Conservation (phyloP, 2,888 invertebrate genomes). For the Chrysotoxum bicinctum region DNA sequence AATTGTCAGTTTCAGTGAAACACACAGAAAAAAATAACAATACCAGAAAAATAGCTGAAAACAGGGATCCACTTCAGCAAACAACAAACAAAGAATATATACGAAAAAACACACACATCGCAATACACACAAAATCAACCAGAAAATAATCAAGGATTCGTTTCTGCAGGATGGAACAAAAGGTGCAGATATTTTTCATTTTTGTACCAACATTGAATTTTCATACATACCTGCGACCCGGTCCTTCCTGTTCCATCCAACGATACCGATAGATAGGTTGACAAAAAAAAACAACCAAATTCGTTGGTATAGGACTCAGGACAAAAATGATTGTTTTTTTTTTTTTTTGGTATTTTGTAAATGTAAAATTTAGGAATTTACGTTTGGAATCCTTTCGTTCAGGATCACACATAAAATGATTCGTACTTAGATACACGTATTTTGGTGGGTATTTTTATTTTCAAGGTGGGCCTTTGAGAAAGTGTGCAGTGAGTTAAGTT, state of each 20-base stretch:
- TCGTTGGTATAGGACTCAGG: neutral
- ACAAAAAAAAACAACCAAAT: neutral
- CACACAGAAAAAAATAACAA: neutral
- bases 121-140: neutral
- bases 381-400: constrained; percentile 7
- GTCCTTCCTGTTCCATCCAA: neutral
- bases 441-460: neutral
- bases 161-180: neutral
- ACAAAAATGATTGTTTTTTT: neutral
- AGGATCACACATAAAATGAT: neutral
- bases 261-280: neutral
- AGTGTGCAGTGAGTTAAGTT: neutral
- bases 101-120: neutral
- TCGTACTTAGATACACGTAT: neutral
- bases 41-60: constrained; percentile 3
- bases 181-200: constrained; percentile 18
- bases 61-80: neutral
- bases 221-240: neutral
- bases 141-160: constrained; percentile 9
- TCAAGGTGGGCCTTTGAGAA: neutral
- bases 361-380: neutral
- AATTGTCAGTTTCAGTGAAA: constrained; percentile 4
- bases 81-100: neutral
- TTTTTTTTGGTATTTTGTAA: neutral
- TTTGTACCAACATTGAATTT: constrained; percentile 8